Evolutionary conservation across 2,113 vertebrate genomes (phyloP).

Genomic region (Semicossyphus pulcher): DNA sequence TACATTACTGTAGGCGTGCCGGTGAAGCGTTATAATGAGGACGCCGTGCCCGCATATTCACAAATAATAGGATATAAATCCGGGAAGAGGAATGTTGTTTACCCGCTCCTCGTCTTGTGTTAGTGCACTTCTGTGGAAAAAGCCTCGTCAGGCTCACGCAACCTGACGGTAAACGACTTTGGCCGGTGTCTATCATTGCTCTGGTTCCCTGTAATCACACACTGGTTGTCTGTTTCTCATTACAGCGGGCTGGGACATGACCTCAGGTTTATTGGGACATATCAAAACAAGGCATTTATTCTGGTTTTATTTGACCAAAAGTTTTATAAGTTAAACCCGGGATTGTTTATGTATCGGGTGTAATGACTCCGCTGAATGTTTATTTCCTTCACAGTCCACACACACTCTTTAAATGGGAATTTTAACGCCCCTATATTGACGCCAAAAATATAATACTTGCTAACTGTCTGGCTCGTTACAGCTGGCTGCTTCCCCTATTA

Average conservation of each 20-base stretch:
- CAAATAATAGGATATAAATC: conserved; percentile 47
- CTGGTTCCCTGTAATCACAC: conserved; percentile 68
- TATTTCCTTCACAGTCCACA: neutral
- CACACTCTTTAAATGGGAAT: neutral
- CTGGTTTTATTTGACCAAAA: conserved; percentile 8
- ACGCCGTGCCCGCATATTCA: conserved; percentile 9
- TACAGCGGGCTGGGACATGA: conserved; percentile 62
- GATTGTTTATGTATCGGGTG: neutral
- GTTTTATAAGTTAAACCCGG: neutral
- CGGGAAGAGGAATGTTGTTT: conserved; percentile 53
- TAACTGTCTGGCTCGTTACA: conserved; percentile 44
- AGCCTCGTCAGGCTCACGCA: conserved; percentile 54
- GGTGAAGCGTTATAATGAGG: neutral
- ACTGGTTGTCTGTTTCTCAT: conserved; percentile 64
- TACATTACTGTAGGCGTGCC: neutral
- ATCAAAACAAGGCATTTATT: conserved; percentile 58
- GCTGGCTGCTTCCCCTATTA: conserved; percentile 73
- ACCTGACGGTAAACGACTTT: conserved; percentile 67
- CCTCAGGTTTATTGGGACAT: conserved; percentile 55
- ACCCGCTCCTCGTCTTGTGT: conserved; percentile 24
- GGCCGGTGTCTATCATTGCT: conserved; percentile 46
- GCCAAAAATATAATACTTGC: conserved; percentile 29
- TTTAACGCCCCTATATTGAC: neutral
- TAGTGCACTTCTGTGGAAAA: conserved; percentile 49
- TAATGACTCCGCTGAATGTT: neutral